Conservation (phyloP, 1,140 invertebrate species). For the Listronotus oregonensis region DNA sequence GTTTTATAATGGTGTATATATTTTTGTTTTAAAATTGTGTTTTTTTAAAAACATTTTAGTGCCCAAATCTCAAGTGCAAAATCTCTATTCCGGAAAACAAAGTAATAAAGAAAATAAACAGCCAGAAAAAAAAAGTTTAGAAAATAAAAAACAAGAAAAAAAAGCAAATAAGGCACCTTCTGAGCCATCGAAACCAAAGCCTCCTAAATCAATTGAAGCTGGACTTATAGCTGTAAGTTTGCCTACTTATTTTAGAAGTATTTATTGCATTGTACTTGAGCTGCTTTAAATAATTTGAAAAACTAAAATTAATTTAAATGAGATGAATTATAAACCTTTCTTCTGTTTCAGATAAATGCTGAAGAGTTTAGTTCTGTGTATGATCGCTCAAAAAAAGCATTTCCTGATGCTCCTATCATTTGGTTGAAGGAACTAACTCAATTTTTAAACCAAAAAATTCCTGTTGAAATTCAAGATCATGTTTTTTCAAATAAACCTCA, state of each 20-base stretch:
- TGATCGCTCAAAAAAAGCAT: constrained; percentile 62
- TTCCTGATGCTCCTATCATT: constrained; percentile 65
- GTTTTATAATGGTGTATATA: too few relatives aligned
- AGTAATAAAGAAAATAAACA: constrained; percentile 56
- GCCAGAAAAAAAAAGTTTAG: constrained; percentile 56
- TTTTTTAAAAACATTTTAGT: constrained; percentile 40
- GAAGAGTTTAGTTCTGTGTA: constrained; percentile 61
- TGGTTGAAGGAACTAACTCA: constrained; percentile 68
- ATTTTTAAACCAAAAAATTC: constrained; percentile 67
- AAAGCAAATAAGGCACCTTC: constrained; percentile 58
- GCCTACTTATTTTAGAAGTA: constrained; percentile 2
- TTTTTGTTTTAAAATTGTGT: too few relatives aligned
- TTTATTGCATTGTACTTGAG: constrained; percentile 4
- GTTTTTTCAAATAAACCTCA: constrained; percentile 60
- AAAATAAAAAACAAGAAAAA: constrained; percentile 50
- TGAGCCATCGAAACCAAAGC: constrained; percentile 62
- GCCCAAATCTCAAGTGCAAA: constrained; percentile 49
- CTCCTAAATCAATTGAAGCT: constrained; percentile 69
- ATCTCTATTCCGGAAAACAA: constrained; percentile 45
- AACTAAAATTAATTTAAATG: too few relatives aligned
- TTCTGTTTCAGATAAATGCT: constrained; percentile 62
- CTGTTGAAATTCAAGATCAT: constrained; percentile 65
- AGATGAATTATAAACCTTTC: constrained; percentile 32
- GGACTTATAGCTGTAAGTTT: constrained; percentile 65
- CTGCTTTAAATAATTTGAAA: too few relatives aligned